Conservation (phyloP, 2,888 invertebrate species). For the Stenichneumon culpator region DNA sequence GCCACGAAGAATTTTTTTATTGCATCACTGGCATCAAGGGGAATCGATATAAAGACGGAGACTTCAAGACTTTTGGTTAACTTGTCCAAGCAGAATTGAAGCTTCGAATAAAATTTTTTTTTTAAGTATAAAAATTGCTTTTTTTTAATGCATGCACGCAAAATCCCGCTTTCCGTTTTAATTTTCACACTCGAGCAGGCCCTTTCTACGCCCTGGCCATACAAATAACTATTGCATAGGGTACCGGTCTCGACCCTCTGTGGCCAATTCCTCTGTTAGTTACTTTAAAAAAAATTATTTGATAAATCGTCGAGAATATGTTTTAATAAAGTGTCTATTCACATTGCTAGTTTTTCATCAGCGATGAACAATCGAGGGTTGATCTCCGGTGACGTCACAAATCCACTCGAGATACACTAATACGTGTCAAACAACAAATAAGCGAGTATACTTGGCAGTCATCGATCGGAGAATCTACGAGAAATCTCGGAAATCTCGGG, state of each 20-base stretch:
- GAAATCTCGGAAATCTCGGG: constrained; percentile 12
- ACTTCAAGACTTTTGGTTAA: not conserved
- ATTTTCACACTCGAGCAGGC: too few relatives aligned
- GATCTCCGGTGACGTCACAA: not conserved
- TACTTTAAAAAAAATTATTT: too few relatives aligned
- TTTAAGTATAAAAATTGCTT: too few relatives aligned
- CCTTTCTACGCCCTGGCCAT: too few relatives aligned
- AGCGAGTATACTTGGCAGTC: not conserved
- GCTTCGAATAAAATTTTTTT: too few relatives aligned
- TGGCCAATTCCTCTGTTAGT: too few relatives aligned
- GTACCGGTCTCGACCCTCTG: too few relatives aligned
- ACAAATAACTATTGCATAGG: too few relatives aligned
- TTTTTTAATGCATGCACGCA: too few relatives aligned
- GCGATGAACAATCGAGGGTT: not conserved
- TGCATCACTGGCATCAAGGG: not conserved
- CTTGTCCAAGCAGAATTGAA: not conserved
- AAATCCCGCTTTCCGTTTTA: too few relatives aligned
- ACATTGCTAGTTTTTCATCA: not conserved
- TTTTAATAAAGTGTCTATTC: not conserved
- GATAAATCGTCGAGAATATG: not conserved
- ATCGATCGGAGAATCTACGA: constrained; percentile 27
- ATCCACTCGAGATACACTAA: not conserved
- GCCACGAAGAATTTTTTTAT: not conserved
- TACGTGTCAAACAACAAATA: not conserved
- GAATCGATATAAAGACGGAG: not conserved